phyloP scores from a whole-genome alignment of 2,888 invertebrate genomes.

The Therioaphis trifolii region DNA sequence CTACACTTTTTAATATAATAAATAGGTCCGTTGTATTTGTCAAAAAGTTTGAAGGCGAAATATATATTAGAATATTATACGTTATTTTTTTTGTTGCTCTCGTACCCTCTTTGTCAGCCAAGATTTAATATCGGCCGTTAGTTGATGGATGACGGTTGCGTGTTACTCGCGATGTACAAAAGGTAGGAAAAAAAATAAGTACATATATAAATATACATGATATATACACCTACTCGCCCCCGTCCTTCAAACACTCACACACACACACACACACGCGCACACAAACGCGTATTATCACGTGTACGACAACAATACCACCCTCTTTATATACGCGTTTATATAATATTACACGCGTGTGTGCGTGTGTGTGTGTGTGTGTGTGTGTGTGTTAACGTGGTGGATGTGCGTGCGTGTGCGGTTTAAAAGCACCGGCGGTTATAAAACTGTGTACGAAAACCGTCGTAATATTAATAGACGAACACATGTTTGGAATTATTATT shows the following conservation, averaged over 20 bases:
- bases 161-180: constrained; percentile 51
- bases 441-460: constrained; percentile 5
- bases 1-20: constrained; percentile 57
- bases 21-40: constrained; percentile 57
- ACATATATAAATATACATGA: constrained; percentile 1
- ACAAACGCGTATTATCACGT: too few species aligned
- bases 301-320: too few species aligned
- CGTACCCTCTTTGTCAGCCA: constrained; percentile 57
- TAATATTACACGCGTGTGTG: too few species aligned
- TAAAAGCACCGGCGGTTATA: constrained; percentile 2
- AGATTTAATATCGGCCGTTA: constrained; percentile 59
- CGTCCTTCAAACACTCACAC: too few species aligned
- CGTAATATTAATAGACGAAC: constrained; percentile 58
- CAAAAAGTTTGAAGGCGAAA: constrained; percentile 59
- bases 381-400: too few species aligned
- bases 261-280: too few species aligned
- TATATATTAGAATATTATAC: constrained; percentile 59
- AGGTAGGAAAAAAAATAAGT: neutral
- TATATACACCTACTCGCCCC: neutral
- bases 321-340: too few species aligned
- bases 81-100: constrained; percentile 15
- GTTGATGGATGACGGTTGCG: constrained; percentile 61
- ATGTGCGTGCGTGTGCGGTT: neutral
- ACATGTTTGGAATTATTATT: constrained; percentile 57
- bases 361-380: too few species aligned